These are phyloP conservation scores for Apamea sordens DNA, from an alignment of 2,888 invertebrate species.

Conservation along the genomic window DNA sequence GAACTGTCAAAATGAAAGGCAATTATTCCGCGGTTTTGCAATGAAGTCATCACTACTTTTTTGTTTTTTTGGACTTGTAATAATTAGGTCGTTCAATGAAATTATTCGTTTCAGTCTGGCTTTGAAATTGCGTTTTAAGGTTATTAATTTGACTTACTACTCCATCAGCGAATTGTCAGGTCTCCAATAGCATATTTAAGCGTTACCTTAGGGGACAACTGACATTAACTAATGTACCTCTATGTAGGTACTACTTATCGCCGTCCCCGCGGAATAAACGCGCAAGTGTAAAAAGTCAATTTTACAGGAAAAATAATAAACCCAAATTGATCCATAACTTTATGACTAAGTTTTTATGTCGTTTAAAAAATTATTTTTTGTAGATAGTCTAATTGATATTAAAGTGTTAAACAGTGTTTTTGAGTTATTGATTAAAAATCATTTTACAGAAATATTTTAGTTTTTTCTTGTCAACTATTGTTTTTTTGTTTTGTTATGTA, in stretches of 20 bases:
- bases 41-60: background rate
- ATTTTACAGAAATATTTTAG: too few species aligned
- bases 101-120: background rate
- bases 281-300: too few species aligned
- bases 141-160: constrained; percentile 4
- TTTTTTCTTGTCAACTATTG: too few species aligned
- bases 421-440: too few species aligned
- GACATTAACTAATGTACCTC: constrained; percentile 30
- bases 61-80: background rate
- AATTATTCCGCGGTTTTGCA: background rate
- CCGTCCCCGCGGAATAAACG: too few species aligned
- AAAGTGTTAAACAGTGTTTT: too few species aligned
- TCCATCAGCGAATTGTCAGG: constrained; percentile 2
- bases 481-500: too few species aligned
- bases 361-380: too few species aligned
- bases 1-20: background rate
- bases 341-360: too few species aligned
- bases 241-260: constrained; percentile 1
- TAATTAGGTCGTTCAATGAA: background rate
- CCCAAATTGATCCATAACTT: too few species aligned
- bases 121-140: background rate
- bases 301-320: too few species aligned
- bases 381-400: too few species aligned
- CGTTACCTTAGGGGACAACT: constrained; percentile 28
- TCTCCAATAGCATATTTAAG: constrained; percentile 27